Evolutionary conservation across 2,888 invertebrate genomes (phyloP), one percentile per base, ranked within the genome.

Genomic region (Ophraella communa): DNA sequence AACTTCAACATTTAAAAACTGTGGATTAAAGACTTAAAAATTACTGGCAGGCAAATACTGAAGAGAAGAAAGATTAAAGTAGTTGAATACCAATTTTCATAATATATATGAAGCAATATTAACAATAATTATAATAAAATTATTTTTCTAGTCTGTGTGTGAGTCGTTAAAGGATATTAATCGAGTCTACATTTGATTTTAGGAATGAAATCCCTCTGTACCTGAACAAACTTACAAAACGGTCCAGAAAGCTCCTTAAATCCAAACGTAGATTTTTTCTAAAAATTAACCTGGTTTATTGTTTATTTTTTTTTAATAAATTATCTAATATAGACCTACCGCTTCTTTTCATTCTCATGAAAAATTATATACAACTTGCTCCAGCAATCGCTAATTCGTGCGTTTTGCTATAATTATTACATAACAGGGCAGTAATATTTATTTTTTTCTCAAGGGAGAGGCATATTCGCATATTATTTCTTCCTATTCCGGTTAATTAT

Each of bases 321-420:
- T 79, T 79, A 82, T 82, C 82, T 82, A 82, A 82, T 82, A 82
- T 82, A 82, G 82, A 82, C 81, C 82, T 82, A 82, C 82, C 66
- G 69, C 76, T 51, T 80, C 76, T 80, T 82, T 79, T 78, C 81
- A 81, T 75, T 78, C 74, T 76, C 78, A 81, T 82, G 82, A 82
- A 82, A 82, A 82, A 80, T 76, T 69, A 66, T 60, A 60, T 59
- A 56, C 39, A 39, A 17, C 14, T 39, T 39, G 14, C 17, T 17
- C 17, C 39, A 14, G 17, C 7, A 2, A 39, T 3, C 17, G 17
- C n/a, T 39, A 17, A 4, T 39, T 39, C n/a, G 5, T 39, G 39
- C 14, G 39, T 35, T 11, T 11, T 3, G n/a, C n/a, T n/a, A n/a
- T n/a, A n/a, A n/a, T n/a, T n/a, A n/a, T n/a, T n/a, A n/a, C n/a